A percentile compares a stretch with the other conserved stretches of the same genome.
phyloP scores from a whole-genome alignment of 2,797 vertebrate genomes.

The Pseudotriccus pelzelni region DNA sequence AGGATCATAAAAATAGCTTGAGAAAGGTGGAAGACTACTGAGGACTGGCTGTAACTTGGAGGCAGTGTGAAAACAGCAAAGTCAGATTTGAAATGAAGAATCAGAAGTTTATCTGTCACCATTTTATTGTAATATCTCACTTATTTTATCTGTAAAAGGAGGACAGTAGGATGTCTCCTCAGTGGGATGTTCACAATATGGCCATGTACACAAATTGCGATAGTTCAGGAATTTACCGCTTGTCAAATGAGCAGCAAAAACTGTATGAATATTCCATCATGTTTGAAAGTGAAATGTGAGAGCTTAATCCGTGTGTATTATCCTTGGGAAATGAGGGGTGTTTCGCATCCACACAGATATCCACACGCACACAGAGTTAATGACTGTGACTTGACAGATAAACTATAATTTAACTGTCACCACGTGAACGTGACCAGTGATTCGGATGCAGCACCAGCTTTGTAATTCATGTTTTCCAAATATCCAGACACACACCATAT shows the following conservation, averaged over 20 bases:
- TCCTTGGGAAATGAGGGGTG: neutral
- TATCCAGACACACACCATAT: neutral
- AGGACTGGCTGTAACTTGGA: neutral
- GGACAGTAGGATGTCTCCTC: neutral
- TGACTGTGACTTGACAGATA: neutral
- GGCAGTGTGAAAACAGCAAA: neutral
- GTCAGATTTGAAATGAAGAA: neutral
- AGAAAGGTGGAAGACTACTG: neutral
- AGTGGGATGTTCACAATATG: neutral
- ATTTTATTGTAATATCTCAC: neutral
- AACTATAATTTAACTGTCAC: constrained; percentile 6
- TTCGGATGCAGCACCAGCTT: neutral
- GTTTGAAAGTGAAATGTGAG: neutral
- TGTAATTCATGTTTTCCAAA: neutral
- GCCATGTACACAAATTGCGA: accelerated
- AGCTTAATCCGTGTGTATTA: neutral
- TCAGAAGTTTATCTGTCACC: neutral
- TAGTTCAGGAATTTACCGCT: neutral
- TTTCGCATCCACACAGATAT: neutral
- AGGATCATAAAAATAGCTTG: neutral
- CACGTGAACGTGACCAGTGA: neutral
- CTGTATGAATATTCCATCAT: neutral
- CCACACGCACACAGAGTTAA: neutral
- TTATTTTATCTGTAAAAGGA: neutral
- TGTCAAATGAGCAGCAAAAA: neutral